Base-by-base conservation (phyloP, 1,140 invertebrate genomes). In the Mizuhopecten yessoensis region DNA sequence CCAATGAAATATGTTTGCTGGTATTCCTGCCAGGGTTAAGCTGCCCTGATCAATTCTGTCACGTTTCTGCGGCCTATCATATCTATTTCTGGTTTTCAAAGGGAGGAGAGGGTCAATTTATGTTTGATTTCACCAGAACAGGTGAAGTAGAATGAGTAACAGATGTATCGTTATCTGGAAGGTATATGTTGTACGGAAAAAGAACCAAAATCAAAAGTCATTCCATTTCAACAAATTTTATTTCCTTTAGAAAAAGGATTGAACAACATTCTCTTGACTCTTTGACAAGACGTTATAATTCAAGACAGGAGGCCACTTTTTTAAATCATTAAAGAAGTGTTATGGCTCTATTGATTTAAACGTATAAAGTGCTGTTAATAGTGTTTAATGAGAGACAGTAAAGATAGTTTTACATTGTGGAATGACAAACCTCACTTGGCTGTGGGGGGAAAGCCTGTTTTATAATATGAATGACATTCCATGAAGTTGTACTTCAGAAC, bases 51-150 rank as follows among this genome's bases (percentile, higher is more conserved):
- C n/a, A 11, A 29, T 75, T 29, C 42, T 17, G 42, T 20, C 57
- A 49, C 45, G 2, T 49, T 2, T 23, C 15, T 49, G 13, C 20
- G 1, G 11, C 20, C 45, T 17, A 29, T 75, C 9, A 1, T 29
- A 29, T 29, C 23, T 29, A 75, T 75, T 75, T 75, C 57, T 29
- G 57, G n/a, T 2, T 75, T 29, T 17, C 17, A 1, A 5, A 29
- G n/a, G n/a, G 23, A 75, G 57, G 57, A 17, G 57, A n/a, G 9
- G 57, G 57, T 75, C 57, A 75, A 75, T 75, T 75, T 75, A 75
- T 75, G n/a, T 75, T 75, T 11, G 1, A 75, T n/a, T 75, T 75
- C n/a, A 5, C 23, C 5, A n/a, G 23, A 75, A 75, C 57, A 75
- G 57, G 57, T 75, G 57, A 75, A 17, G 29, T n/a, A n/a, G 9